A percentile compares a stretch with the other conserved stretches of the same genome.
These are phyloP conservation scores for Pomatostomus ruficeps DNA, from an alignment of 2,113 vertebrate genomes.

Conservation along the genomic window DNA sequence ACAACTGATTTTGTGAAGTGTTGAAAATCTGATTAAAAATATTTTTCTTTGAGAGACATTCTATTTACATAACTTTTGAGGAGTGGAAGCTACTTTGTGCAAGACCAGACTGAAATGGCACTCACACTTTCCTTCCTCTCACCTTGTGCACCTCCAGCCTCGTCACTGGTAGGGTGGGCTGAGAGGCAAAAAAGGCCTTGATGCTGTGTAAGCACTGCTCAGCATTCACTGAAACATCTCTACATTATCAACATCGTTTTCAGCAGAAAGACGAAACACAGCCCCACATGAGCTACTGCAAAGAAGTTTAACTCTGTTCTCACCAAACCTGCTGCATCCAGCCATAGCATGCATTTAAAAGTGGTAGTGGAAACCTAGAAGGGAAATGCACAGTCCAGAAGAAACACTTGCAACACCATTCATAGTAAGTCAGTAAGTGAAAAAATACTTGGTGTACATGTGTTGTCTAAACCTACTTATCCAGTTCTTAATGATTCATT, in stretches of 20 bases:
- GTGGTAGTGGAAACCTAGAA: background rate
- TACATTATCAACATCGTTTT: fast-evolving
- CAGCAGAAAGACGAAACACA: background rate
- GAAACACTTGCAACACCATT: background rate
- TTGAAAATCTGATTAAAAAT: background rate
- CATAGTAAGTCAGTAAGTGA: background rate
- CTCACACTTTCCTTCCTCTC: background rate
- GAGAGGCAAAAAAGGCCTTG: background rate
- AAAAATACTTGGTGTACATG: background rate
- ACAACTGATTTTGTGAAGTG: background rate
- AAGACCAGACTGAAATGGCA: background rate
- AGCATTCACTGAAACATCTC: background rate
- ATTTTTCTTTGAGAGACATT: background rate
- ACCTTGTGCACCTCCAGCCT: background rate
- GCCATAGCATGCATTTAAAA: background rate
- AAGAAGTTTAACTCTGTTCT: background rate
- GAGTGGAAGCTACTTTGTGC: background rate
- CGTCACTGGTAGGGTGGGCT: background rate
- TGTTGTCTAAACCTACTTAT: background rate
- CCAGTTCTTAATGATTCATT: background rate
- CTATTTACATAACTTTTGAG: background rate
- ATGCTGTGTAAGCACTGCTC: background rate
- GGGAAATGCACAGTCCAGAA: background rate
- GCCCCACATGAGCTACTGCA: background rate
- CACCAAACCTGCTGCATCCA: background rate